Evolutionary conservation across 2,113 vertebrate genomes (phyloP), one percentile per base, ranked within the genome.

Genomic region (Eulacestoma nigropectus): DNA sequence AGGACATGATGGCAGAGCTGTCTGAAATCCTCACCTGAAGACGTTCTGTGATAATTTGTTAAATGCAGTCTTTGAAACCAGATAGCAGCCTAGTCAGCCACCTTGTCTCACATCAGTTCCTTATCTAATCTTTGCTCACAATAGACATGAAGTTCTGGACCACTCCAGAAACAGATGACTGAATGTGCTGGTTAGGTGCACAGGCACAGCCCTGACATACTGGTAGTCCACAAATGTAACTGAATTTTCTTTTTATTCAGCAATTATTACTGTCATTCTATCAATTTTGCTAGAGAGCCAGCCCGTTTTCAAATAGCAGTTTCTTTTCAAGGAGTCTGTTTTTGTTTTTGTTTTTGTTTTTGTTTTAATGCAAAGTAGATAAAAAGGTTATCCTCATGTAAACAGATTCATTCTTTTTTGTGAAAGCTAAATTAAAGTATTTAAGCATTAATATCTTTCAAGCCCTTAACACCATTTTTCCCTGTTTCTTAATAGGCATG

Each of bases 401-500:
- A 96, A 84, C 70, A 90, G 44, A 90, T 76, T 90, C 5, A 55
- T 87, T 88, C 22, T 64, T 23, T 96, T 96, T 94, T 84, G 56
- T 90, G 76, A 89, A 96, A 95, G 64, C 22, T 73, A 44, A 81
- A 39, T 87, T 65, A 73, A 55, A 88, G 37, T 49, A 78, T 92
- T 93, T 93, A 80, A 89, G 81, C 63, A 80, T 56, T 84, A 59
- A 89, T 55, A 52, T 89, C 83, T 97, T 95, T 96, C 74, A 93
- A 95, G 78, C 46, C 44, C 76, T 97, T 96, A 95, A 95, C 46
- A 91, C 62, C 37, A 59, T 89, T 95, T 96, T n/a, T 1, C 30
- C 57, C 41, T 86, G 49, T 96, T 97, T 89, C 83, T 95, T 95
- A 96, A 95, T 70, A 92, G 76, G 57, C 80, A 84, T 88, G 83